Evolutionary conservation across 2,797 vertebrate genomes (phyloP), one percentile per base, ranked within the genome.

Genomic region (Darevskia mixta): DNA sequence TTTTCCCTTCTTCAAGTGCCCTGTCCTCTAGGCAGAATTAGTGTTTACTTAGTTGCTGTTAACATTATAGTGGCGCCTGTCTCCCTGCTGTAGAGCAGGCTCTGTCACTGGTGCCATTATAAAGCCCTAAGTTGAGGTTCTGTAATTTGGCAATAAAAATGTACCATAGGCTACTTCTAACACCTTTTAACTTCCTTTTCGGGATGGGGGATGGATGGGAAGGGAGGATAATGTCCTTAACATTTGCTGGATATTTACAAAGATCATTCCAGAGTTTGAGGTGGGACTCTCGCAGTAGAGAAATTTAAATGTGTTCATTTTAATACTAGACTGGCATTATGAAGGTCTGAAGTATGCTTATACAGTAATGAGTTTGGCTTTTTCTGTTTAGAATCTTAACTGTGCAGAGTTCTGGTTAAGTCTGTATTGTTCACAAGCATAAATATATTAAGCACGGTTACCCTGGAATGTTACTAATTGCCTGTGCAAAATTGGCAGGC

Each of bases 31-130:
- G 91, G 89, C 89, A 82, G 72, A 85, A 83, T 84, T 92, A 79
- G 41, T 91, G 87, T 95, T 95, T 94, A 86, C 49, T 0, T 89
- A 66, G 72, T 89, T 92, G 86, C 92, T 92, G 90, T 94, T 94
- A 94, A 95, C 87, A 66, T 94, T 93, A 94, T 27, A 90, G 92
- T 38, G 94, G 93, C 91, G 94, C 92, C 94, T 94, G 92, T 93
- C 92, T 92, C 88, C 1, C 83, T 0, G 0, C 90, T 90, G 0
- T 80, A 77, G 71, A 80, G 90, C 71, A 38, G 5, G 61, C 90
- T 93, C 55, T 93, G 89, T 94, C 91, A 90, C 89, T 92, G 93
- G 82, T 89, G 91, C 78, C 80, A 78, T 92, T 94, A 91, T 95
- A 92, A 95, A 95, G 89, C 82, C 82, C 5, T 80, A 90, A 80